Evolutionary conservation across 2,888 invertebrate species (phyloP).

Genomic region (Ophraella communa): DNA sequence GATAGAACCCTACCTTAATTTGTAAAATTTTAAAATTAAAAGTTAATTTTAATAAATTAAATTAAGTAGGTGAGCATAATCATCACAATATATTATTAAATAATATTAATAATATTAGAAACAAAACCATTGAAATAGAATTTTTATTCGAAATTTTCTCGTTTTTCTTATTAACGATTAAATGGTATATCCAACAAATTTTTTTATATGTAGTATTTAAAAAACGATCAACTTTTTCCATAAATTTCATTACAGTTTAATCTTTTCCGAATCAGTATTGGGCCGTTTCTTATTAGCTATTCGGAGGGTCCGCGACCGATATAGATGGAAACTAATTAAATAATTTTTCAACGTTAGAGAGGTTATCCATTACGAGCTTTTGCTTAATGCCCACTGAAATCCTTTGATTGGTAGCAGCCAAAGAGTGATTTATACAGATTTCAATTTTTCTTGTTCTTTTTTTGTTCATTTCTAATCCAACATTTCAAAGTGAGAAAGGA

Average conservation of each 20-base stretch:
- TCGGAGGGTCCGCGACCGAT: not conserved
- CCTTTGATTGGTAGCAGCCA: conserved; percentile 14
- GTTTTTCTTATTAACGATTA: too few relatives aligned
- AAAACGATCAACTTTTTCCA: not conserved
- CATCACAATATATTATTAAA: too few relatives aligned
- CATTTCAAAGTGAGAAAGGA: not conserved
- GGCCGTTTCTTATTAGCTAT: not conserved
- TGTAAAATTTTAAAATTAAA: too few relatives aligned
- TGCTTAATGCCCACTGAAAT: conserved; percentile 13
- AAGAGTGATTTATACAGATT: conserved; percentile 10
- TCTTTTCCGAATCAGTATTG: not conserved
- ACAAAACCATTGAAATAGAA: too few relatives aligned
- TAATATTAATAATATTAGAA: too few relatives aligned
- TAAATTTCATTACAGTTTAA: not conserved
- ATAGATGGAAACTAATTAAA: conserved; percentile 18
- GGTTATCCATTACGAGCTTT: conserved; percentile 11
- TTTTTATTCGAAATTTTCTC: too few relatives aligned
- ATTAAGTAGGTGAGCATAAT: too few relatives aligned
- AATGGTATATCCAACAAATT: too few relatives aligned
- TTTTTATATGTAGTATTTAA: too few relatives aligned
- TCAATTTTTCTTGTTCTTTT: not conserved
- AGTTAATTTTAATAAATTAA: too few relatives aligned
- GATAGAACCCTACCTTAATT: too few relatives aligned
- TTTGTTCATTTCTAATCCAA: conserved; percentile 7
- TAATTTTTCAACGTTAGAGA: conserved; percentile 14